Conservation (phyloP, 2,888 invertebrate species). For the Drosophila multiciliata region DNA sequence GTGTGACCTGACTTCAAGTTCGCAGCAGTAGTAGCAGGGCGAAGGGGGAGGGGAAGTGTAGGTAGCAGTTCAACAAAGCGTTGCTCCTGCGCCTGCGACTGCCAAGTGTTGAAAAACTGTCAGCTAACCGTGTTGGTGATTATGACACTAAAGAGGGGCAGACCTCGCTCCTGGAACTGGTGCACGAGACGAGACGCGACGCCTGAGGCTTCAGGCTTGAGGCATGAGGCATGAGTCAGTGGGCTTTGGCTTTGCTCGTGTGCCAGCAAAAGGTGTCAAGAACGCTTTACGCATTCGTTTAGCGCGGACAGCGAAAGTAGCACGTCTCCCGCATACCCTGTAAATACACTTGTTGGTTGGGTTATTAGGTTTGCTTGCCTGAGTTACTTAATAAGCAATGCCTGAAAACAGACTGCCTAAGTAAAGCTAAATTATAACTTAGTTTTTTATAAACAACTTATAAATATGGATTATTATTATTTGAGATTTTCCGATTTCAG, state of each 20-base stretch:
- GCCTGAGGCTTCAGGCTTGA: neutral
- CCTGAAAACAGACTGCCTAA: neutral
- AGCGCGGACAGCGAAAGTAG: slow-evolving; percentile 24
- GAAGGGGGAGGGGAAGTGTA: rapidly evolving
- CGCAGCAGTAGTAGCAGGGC: slow-evolving; percentile 42
- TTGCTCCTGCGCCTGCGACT: slow-evolving; percentile 15
- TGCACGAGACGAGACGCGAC: neutral
- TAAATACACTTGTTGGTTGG: neutral
- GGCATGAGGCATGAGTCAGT: slow-evolving; percentile 1
- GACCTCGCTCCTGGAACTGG: neutral
- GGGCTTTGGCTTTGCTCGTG: slow-evolving; percentile 28
- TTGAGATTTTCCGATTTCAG: neutral
- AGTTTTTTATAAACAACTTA: neutral
- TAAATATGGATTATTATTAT: neutral
- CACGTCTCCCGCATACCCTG: slow-evolving; percentile 17
- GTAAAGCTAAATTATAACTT: neutral
- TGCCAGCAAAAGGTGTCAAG: slow-evolving; percentile 53
- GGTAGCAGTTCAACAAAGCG: slow-evolving; percentile 28
- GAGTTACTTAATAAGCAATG: neutral
- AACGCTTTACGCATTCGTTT: slow-evolving; percentile 53
- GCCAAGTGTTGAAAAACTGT: slow-evolving; percentile 66
- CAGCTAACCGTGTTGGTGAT: slow-evolving; percentile 59
- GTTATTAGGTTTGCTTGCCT: neutral
- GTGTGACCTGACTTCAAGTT: slow-evolving; percentile 55
- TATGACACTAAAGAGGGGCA: slow-evolving; percentile 76